Conservation (phyloP, 2,888 invertebrate genomes). For the Pteria penguin region DNA sequence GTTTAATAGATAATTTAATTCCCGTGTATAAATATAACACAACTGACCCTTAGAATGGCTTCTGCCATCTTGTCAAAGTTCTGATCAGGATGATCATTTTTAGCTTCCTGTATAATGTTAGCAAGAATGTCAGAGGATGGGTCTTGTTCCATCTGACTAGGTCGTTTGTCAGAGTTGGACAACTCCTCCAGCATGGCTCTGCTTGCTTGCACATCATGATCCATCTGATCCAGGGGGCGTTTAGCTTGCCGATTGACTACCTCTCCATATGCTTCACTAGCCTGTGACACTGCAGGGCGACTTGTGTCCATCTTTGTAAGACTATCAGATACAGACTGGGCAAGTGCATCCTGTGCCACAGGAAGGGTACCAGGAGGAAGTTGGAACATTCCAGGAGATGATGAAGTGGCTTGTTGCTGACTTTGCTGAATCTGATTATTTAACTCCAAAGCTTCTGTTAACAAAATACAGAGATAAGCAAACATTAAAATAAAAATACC, state of each 20-base stretch:
- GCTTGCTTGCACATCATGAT: background rate
- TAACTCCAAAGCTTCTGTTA: conserved; percentile 69
- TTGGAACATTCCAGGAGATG: conserved; percentile 60
- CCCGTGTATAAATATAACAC: no score
- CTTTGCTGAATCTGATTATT: conserved; percentile 63
- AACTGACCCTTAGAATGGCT: conserved; percentile 19
- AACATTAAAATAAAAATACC: background rate
- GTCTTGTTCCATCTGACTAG: background rate
- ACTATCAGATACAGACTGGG: conserved; percentile 1
- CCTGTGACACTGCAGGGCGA: background rate
- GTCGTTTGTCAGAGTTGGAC: background rate
- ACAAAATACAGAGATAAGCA: background rate
- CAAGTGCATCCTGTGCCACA: background rate
- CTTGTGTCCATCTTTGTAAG: conserved; percentile 29
- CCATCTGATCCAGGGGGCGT: background rate
- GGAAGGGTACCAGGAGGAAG: conserved; percentile 64
- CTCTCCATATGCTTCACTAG: background rate
- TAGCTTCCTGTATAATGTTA: conserved; percentile 23
- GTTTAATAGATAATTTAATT: no score
- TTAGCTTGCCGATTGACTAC: no score
- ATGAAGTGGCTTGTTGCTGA: conserved; percentile 58
- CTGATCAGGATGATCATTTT: conserved; percentile 20
- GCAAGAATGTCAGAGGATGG: background rate
- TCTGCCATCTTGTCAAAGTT: conserved; percentile 29
- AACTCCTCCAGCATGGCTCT: background rate